Percentiles rank a stretch among this genome's conserved stretches.
These are phyloP conservation scores for Tragelaphus strepsiceros DNA, from an alignment of 2,113 vertebrate genomes.

Conservation along the genomic window DNA sequence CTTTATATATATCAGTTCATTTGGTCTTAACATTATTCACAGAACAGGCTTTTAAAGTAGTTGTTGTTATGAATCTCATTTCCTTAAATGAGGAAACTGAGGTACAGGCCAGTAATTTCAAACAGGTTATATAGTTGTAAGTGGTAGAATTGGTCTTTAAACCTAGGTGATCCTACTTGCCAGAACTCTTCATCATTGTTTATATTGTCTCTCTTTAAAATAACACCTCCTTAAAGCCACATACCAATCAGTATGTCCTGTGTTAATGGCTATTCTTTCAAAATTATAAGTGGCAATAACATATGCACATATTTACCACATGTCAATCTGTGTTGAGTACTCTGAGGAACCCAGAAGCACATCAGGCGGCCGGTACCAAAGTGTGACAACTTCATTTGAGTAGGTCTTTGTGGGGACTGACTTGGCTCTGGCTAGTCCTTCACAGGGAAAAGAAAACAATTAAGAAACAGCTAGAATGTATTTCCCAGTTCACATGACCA, in stretches of 20 bases:
- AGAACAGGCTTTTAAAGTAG: neutral
- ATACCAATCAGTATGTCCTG: neutral
- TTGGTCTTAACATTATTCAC: neutral
- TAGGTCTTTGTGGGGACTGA: constrained; percentile 98
- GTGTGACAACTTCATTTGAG: constrained; percentile 97
- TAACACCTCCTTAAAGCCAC: neutral
- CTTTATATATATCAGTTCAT: neutral
- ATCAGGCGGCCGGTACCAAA: constrained; percentile 97
- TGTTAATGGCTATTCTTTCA: neutral
- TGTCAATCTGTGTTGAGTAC: constrained; percentile 98
- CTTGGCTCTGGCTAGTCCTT: constrained; percentile 95
- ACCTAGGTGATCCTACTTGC: neutral
- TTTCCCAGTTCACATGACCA: neutral
- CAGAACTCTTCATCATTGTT: neutral
- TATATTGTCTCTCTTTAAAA: neutral
- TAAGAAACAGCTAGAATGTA: neutral
- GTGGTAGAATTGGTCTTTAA: neutral
- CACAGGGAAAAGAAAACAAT: constrained; percentile 55
- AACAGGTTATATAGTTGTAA: neutral
- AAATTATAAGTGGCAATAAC: neutral
- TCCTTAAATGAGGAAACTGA: neutral
- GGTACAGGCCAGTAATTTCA: neutral
- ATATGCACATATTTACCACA: constrained; percentile 87
- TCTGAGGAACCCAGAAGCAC: constrained; percentile 96
- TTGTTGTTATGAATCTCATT: neutral